Evolutionary conservation across 2,797 vertebrate species (phyloP).

Genomic region (Anniella stebbinsi): DNA sequence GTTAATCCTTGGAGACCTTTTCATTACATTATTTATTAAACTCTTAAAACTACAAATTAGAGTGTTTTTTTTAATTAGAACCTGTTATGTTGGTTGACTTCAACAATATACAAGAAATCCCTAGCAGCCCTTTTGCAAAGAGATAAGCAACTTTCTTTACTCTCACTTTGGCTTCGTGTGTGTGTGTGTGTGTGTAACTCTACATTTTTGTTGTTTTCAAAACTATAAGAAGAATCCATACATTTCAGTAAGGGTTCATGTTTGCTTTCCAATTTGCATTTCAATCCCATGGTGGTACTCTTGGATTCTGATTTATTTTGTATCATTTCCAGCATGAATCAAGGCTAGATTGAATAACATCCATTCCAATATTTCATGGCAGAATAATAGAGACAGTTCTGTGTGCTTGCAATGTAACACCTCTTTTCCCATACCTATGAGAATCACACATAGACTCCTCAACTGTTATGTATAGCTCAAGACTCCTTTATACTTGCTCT

Average conservation of each 20-base stretch:
- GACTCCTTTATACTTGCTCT: background rate
- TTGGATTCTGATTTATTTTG: conserved; percentile 17
- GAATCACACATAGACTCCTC: background rate
- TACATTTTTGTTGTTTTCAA: background rate
- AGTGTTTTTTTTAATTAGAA: background rate
- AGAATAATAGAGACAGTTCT: background rate
- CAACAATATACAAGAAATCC: conserved; percentile 30
- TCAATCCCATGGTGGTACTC: background rate
- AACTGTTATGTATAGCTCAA: background rate
- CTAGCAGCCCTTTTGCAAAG: background rate
- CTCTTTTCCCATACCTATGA: background rate
- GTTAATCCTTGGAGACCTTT: conserved; percentile 21
- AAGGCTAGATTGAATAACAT: background rate
- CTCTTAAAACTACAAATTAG: conserved; percentile 5
- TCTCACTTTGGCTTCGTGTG: background rate
- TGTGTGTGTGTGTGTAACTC: background rate
- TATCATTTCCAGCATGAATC: background rate
- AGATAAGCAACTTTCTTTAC: background rate
- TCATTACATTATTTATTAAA: conserved; percentile 7
- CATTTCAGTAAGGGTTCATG: background rate
- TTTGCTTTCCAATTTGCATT: background rate
- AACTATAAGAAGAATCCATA: background rate
- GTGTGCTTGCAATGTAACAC: background rate
- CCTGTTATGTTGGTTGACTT: background rate
- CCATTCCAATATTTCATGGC: background rate